Evolutionary conservation across 2,888 invertebrate genomes (phyloP), one percentile per base, ranked within the genome.

Genomic region (Drosophila longiperda): DNA sequence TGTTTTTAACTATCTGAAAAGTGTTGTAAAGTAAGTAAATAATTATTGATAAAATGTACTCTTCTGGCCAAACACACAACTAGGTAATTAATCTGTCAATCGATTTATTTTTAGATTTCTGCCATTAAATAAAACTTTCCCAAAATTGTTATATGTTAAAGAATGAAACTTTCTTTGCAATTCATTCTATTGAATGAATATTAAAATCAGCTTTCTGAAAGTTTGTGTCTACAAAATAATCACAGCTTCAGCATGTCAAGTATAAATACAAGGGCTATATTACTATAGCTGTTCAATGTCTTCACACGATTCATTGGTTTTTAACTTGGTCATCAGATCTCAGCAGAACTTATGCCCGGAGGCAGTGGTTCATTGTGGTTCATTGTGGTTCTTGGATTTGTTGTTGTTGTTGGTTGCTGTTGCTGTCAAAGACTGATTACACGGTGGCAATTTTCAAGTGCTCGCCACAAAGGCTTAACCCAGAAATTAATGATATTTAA

Each of bases 401-500:
- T 68, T 66, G 55, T 45, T 20, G 66, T 50, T 68, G 17, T 15
- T 49, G 26, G 59, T 70, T 66, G 60, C 48, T 29, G 66, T 32
- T 70, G 78, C 78, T 83, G 87, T 79, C 87, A 80, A 85, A 78
- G 82, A 74, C 85, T 85, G 84, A 89, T 86, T 86, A 86, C 78
- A 86, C 89, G 87, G 85, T 86, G 89, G 85, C 85, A 86, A 80
- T 86, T 80, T 89, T 86, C 89, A 89, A 86, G 89, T 88, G 84
- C 82, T 79, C 71, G 66, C 70, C 73, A 84, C 89, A 86, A 85
- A 85, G 89, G 78, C 85, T 86, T 86, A 86, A 86, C 85, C 85
- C 80, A 87, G 73, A 86, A 89, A 89, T 87, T 81, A 89, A 87
- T 89, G 86, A 87, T 89, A 87, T 89, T 87, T 89, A 87, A 87